Conservation (phyloP, 2,888 invertebrate genomes). For the Tinea trinotella region DNA sequence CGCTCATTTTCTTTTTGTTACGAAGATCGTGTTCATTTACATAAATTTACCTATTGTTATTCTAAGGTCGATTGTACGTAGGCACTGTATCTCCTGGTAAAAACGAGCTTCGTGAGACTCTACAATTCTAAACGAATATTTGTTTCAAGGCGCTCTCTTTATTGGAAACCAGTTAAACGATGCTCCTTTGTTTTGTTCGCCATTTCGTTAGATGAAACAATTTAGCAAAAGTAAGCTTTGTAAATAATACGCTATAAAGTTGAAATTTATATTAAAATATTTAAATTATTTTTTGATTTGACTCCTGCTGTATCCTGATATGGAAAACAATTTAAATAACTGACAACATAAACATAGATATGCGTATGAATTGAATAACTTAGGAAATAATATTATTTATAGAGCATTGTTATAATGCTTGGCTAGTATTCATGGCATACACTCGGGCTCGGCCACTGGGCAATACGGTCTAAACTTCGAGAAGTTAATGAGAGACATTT, state of each 20-base stretch:
- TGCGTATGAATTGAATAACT: too few relatives aligned
- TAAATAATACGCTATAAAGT: too few relatives aligned
- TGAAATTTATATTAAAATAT: too few relatives aligned
- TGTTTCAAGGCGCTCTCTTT: slow-evolving; percentile 46
- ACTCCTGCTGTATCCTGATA: too few relatives aligned
- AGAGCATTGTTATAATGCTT: not conserved
- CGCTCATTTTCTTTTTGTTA: slow-evolving; percentile 65
- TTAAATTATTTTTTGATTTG: too few relatives aligned
- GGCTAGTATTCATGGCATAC: not conserved
- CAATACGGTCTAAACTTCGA: slow-evolving; percentile 56
- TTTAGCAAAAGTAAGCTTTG: not conserved
- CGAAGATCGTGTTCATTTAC: slow-evolving; percentile 60
- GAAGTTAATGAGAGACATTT: slow-evolving; percentile 68
- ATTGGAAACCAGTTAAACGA: slow-evolving; percentile 69
- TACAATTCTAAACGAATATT: slow-evolving; percentile 46
- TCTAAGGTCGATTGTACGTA: slow-evolving; percentile 38
- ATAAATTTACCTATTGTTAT: slow-evolving; percentile 71
- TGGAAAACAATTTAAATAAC: too few relatives aligned
- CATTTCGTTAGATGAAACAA: not conserved
- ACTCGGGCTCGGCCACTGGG: slow-evolving; percentile 22
- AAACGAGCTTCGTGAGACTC: slow-evolving; percentile 35
- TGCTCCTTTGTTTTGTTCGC: slow-evolving; percentile 47
- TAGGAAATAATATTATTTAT: not conserved
- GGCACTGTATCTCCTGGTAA: slow-evolving; percentile 34
- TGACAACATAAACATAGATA: too few relatives aligned